Conservation (phyloP, 1,140 invertebrate genomes). For the Diorhabda elongata region DNA sequence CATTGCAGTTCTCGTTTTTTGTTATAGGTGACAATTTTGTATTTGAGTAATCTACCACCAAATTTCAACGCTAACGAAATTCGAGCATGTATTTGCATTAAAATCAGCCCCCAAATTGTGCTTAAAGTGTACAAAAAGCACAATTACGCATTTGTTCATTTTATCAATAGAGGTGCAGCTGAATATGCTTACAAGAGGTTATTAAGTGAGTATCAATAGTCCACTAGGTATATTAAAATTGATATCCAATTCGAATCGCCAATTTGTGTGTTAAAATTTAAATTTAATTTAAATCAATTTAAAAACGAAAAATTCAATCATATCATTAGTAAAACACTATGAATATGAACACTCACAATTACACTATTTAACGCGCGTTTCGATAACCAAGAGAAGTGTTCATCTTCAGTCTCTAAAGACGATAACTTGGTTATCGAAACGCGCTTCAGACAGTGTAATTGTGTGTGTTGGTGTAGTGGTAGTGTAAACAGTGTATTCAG, state of each 20-base stretch:
- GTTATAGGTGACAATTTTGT: slow-evolving; percentile 53
- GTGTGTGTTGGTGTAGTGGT: too few relatives aligned
- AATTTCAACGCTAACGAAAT: slow-evolving; percentile 15
- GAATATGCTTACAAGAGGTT: slow-evolving; percentile 48
- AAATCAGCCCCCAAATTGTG: slow-evolving; percentile 12
- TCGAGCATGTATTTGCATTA: slow-evolving; percentile 8
- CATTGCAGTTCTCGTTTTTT: slow-evolving; percentile 3
- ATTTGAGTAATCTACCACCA: slow-evolving; percentile 39
- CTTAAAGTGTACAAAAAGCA: slow-evolving; percentile 27
- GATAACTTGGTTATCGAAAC: too few relatives aligned
- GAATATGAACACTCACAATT: too few relatives aligned
- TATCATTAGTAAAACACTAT: too few relatives aligned
- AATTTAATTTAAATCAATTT: too few relatives aligned
- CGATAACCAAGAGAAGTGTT: too few relatives aligned
- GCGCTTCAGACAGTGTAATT: too few relatives aligned
- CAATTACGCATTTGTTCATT: slow-evolving; percentile 55
- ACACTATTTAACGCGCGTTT: too few relatives aligned
- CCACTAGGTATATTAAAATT: neutral
- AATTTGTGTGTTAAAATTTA: too few relatives aligned
- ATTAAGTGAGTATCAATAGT: slow-evolving; percentile 38
- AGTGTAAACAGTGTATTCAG: neutral
- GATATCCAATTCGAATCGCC: too few relatives aligned
- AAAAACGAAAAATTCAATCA: too few relatives aligned
- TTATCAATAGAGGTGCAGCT: slow-evolving; percentile 47
- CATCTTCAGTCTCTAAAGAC: neutral